These are phyloP conservation scores for Struthidea cinerea DNA, from an alignment of 2,113 vertebrate genomes.

Conservation along the genomic window DNA sequence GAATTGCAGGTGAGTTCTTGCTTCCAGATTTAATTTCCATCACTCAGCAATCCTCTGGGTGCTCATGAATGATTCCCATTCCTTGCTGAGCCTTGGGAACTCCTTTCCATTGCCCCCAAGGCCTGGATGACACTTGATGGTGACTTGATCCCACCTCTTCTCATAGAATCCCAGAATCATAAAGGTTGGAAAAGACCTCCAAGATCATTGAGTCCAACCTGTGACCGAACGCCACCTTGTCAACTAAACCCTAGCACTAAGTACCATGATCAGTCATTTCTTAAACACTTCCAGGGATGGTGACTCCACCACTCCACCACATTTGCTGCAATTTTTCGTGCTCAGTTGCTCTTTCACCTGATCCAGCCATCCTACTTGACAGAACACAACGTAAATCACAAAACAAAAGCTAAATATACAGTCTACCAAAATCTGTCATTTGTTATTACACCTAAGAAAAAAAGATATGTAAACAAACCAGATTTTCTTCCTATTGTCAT, in stretches of 20 bases:
- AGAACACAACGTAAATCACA: background rate
- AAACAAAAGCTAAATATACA: background rate
- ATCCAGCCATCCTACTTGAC: background rate
- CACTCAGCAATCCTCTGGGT: background rate
- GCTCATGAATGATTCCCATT: background rate
- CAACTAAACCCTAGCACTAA: background rate
- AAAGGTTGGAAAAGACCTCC: background rate
- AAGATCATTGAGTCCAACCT: background rate
- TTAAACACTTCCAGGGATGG: background rate
- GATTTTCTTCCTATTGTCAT: background rate
- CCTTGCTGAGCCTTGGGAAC: background rate
- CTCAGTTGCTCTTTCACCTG: background rate
- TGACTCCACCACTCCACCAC: too few relatives aligned
- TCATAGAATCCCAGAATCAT: background rate
- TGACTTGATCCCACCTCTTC: background rate
- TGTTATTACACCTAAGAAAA: background rate
- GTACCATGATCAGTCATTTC: too few relatives aligned
- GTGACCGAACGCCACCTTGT: background rate
- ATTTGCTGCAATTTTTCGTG: background rate
- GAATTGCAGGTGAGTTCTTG: background rate
- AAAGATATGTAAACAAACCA: background rate
- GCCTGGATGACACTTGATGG: background rate
- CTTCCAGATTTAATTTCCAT: background rate
- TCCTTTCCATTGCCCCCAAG: background rate
- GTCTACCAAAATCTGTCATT: background rate